phyloP scores from a whole-genome alignment of 1,140 invertebrate species.

The Diabrotica virgifera region DNA sequence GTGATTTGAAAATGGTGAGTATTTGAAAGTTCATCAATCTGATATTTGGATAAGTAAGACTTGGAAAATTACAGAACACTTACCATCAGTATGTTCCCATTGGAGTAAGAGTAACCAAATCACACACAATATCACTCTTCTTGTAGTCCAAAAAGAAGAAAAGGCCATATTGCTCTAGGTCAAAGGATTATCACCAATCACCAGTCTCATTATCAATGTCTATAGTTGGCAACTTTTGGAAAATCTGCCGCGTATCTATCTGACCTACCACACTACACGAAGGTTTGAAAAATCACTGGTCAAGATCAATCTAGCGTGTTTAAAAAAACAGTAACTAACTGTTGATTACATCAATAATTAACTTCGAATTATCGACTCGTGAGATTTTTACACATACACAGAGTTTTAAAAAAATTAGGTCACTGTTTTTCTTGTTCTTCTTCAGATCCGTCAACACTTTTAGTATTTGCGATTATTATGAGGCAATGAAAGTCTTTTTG shows the following conservation, averaged over 20 bases:
- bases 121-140: not conserved
- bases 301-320: not conserved
- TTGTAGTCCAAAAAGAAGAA: not conserved
- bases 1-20: too few species aligned
- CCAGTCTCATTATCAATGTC: not conserved
- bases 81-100: not conserved
- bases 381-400: slow-evolving; percentile 2
- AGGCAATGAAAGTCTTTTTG: too few species aligned
- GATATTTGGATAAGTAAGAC: too few species aligned
- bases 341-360: slow-evolving; percentile 3
- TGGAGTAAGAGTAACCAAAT: not conserved
- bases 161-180: not conserved
- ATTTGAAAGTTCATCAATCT: too few species aligned
- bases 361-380: not conserved
- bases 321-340: slow-evolving; percentile 1
- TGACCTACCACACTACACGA: slow-evolving; percentile 1
- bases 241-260: not conserved
- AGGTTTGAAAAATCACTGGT: not conserved
- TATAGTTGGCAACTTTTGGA: not conserved
- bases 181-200: not conserved
- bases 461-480: too few species aligned
- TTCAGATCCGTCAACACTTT: not conserved
- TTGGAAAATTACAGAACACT: not conserved
- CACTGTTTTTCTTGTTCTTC: not conserved
- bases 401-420: not conserved